Conservation (phyloP, 2,888 invertebrate genomes). For the Morinoia aosen region DNA sequence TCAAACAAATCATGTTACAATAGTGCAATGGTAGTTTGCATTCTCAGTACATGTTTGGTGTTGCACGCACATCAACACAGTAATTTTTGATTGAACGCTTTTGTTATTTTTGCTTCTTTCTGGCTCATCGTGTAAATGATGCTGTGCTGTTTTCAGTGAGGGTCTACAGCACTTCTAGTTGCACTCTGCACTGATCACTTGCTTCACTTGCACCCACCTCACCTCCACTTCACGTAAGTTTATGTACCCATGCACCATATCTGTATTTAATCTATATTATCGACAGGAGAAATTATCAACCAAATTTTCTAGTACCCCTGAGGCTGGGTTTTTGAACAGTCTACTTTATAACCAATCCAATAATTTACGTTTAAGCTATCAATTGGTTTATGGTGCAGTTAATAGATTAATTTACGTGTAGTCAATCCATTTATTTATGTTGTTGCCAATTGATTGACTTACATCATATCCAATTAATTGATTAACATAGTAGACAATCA, state of each 20-base stretch:
- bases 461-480: too few relatives aligned
- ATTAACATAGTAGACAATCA: too few relatives aligned
- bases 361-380: too few relatives aligned
- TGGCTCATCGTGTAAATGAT: background rate
- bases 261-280: background rate
- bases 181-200: background rate
- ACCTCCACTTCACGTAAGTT: background rate
- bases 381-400: too few relatives aligned
- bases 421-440: too few relatives aligned
- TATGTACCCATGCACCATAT: background rate
- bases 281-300: too few relatives aligned
- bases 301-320: too few relatives aligned
- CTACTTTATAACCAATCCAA: too few relatives aligned
- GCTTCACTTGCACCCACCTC: background rate
- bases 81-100: background rate
- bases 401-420: too few relatives aligned
- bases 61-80: background rate
- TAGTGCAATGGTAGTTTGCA: background rate
- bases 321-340: too few relatives aligned
- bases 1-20: background rate
- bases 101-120: background rate
- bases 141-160: background rate
- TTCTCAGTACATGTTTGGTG: background rate
- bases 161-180: background rate
- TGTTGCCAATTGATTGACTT: too few relatives aligned